Evolutionary conservation across 2,888 invertebrate species (phyloP).

Genomic region (Xylota segnis): DNA sequence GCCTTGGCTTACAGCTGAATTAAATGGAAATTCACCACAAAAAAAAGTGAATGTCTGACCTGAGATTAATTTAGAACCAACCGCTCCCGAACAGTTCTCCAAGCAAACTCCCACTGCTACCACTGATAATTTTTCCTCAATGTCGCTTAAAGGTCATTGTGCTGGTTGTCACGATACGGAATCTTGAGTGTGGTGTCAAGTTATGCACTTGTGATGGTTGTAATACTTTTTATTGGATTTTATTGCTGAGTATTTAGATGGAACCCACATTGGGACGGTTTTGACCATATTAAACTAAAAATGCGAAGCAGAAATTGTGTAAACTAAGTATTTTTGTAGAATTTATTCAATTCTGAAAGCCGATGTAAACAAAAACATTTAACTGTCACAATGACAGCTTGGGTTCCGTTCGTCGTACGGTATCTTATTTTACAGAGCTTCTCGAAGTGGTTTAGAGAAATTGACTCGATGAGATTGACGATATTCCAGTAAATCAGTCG

Average conservation of each 20-base stretch:
- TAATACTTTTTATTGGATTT: neutral
- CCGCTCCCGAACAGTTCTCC: conserved; percentile 59
- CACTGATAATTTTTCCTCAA: conserved; percentile 77
- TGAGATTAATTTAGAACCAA: conserved; percentile 42
- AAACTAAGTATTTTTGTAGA: neutral
- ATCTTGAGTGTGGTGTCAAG: neutral
- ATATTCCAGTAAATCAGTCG: too few relatives aligned
- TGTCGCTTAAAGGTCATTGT: conserved; percentile 80
- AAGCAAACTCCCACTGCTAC: conserved; percentile 67
- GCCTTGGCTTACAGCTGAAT: conserved; percentile 14
- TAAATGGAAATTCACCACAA: conserved; percentile 52
- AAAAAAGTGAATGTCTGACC: conserved; percentile 59
- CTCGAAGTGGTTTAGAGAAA: conserved; percentile 2
- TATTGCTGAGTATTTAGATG: neutral
- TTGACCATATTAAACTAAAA: neutral
- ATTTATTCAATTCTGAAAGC: neutral
- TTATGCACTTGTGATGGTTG: conserved; percentile 2
- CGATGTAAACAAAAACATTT: conserved; percentile 35
- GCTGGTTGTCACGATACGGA: conserved; percentile 43
- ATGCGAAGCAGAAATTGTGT: neutral
- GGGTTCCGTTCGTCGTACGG: conserved; percentile 14
- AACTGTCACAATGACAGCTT: neutral
- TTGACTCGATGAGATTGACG: too few relatives aligned
- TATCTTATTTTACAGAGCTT: neutral
- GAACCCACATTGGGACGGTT: neutral